Evolutionary conservation across 2,888 invertebrate species (phyloP).

Genomic region (Drosophila prolongata): DNA sequence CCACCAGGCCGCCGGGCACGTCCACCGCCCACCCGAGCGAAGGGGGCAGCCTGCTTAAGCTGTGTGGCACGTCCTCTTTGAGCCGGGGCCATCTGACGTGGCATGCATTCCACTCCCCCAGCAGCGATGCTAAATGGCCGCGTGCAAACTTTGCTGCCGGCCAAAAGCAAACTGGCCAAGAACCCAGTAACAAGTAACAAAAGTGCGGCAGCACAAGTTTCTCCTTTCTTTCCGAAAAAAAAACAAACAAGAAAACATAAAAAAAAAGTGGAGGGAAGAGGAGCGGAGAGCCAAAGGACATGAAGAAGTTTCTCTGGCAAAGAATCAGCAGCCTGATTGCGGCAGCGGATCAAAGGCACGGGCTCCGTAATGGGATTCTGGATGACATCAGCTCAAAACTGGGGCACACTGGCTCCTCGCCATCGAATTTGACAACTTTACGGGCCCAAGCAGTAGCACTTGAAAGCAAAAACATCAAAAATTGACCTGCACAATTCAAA

Average conservation of each 20-base stretch:
- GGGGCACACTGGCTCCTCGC: conserved; percentile 1
- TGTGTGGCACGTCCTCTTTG: conserved; percentile 66
- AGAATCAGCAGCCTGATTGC: conserved; percentile 35
- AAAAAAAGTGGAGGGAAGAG: not conserved
- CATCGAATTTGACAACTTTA: conserved; percentile 1
- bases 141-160: conserved; percentile 28
- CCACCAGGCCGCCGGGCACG: conserved; percentile 6
- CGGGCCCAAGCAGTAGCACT: not conserved
- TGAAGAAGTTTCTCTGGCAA: conserved; percentile 16
- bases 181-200: conserved; percentile 29
- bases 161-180: conserved; percentile 34
- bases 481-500: not conserved
- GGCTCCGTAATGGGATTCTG: conserved; percentile 7
- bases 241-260: not conserved
- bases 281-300: not conserved
- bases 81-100: conserved; percentile 54
- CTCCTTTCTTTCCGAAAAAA: not conserved
- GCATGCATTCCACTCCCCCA: conserved; percentile 45
- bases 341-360: conserved; percentile 13
- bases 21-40: not conserved
- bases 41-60: conserved; percentile 59
- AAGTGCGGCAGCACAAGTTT: conserved; percentile 38
- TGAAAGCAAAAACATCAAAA: not conserved
- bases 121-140: conserved; percentile 25
- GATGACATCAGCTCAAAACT: conserved; percentile 28